Evolutionary conservation across 2,888 invertebrate genomes (phyloP), one percentile per base, ranked within the genome.

Genomic region (Agrochola circellaris): DNA sequence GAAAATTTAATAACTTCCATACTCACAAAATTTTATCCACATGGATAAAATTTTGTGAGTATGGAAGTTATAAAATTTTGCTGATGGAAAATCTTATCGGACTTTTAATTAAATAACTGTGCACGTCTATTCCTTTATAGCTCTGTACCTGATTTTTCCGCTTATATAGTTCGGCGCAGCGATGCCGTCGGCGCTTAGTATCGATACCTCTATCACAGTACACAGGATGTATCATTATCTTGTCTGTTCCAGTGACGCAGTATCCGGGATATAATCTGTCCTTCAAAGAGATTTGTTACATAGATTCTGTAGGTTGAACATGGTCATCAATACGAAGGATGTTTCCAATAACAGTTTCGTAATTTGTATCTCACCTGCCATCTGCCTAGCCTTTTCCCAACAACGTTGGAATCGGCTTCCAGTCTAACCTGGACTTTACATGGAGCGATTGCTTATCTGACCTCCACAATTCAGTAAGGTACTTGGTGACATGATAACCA

Each of bases 71-170:
- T 7, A 9, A 1, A 30, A 20, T 9, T 9, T 60, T 20, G 17
- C 30, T 4, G 3, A 26, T 26, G 7, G 26, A 15, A 13, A 13
- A 26, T 26, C 26, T 26, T 6, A n/a, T 0, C 0, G 0, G 13
- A 30, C 30, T 30, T 26, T 1, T 60, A 30, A 17, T 58, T 60
- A 17, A 60, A 9, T 30, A 30, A 60, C 17, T 20, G 30, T 5
- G 30, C 51, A 17, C 6, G 2, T 84, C 76, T 79, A 72, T 15
- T 38, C 20, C 4, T 54, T 23, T 11, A 8, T 23, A 68, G 6
- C 65, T 81, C 84, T 87, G 30, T 23, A 65, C 54, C 48, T 30
- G 79, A 79, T 86, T 86, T 86, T 86, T 84, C 87, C 84, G 87
- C 79, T 73, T 84, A 84, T 87, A 51, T 69, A 83, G 78, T 71